phyloP scores from a whole-genome alignment of 1,140 invertebrate genomes.

The Galleria mellonella region DNA sequence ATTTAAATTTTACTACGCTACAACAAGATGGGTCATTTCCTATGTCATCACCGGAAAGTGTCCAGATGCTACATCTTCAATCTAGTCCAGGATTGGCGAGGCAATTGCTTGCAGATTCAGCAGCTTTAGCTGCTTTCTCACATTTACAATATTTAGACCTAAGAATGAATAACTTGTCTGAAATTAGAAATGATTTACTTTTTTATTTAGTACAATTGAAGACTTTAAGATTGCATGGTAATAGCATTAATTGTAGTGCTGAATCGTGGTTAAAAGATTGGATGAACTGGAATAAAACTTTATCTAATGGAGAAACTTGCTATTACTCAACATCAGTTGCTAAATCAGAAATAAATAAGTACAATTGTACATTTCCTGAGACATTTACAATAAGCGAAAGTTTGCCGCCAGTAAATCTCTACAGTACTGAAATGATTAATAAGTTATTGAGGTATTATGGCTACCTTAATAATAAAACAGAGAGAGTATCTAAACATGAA shows the following conservation, averaged over 20 bases:
- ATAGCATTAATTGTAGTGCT: constrained; percentile 79
- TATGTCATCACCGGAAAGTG: constrained; percentile 79
- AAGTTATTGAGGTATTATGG: constrained; percentile 62
- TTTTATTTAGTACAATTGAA: constrained; percentile 82
- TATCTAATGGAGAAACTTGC: constrained; percentile 62
- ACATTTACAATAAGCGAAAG: constrained; percentile 66
- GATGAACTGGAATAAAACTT: constrained; percentile 75
- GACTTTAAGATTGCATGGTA: constrained; percentile 76
- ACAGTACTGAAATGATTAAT: constrained; percentile 69
- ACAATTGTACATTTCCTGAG: constrained; percentile 66
- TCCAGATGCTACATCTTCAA: constrained; percentile 83
- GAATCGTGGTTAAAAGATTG: constrained; percentile 79
- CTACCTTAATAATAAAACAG: constrained; percentile 63
- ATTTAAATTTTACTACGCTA: constrained; percentile 76
- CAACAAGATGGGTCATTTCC: constrained; percentile 80
- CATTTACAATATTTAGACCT: constrained; percentile 82
- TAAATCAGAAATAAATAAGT: constrained; percentile 56
- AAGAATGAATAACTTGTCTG: constrained; percentile 76
- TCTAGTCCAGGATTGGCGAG: constrained; percentile 81
- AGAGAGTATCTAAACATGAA: constrained; percentile 31
- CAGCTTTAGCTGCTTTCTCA: constrained; percentile 80
- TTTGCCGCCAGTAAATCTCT: constrained; percentile 62
- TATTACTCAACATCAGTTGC: constrained; percentile 59
- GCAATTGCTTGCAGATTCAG: constrained; percentile 80
- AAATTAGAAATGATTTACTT: constrained; percentile 77